Evolutionary conservation across 2,888 invertebrate genomes (phyloP).

Genomic region (Agriotes lineatus): DNA sequence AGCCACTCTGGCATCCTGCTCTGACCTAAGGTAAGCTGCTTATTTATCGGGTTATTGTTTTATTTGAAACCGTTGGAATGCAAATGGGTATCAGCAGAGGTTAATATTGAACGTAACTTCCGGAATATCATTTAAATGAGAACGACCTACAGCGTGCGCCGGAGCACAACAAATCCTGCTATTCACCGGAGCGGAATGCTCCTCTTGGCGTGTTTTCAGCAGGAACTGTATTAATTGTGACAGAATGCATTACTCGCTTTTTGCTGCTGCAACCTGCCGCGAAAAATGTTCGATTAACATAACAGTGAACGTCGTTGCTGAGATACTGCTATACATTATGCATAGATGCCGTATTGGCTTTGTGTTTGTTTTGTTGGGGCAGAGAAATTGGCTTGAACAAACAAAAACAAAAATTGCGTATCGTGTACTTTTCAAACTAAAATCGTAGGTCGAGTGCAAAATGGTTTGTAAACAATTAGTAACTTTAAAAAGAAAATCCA

Average conservation of each 20-base stretch:
- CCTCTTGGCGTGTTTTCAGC: background rate
- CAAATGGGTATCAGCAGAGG: slow-evolving; percentile 36
- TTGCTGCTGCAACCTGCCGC: background rate
- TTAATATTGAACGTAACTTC: slow-evolving; percentile 38
- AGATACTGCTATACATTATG: too few relatives aligned
- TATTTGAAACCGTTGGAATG: slow-evolving; percentile 40
- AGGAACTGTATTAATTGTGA: slow-evolving; percentile 20
- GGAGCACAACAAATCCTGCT: slow-evolving; percentile 22
- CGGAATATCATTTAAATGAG: slow-evolving; percentile 41
- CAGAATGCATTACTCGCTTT: slow-evolving; percentile 3
- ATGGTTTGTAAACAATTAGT: too few relatives aligned
- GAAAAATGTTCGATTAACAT: too few relatives aligned
- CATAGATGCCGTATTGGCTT: too few relatives aligned
- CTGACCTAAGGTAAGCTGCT: slow-evolving; percentile 52
- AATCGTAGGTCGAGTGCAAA: too few relatives aligned
- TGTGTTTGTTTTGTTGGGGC: too few relatives aligned
- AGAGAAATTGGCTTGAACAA: too few relatives aligned
- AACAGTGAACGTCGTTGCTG: too few relatives aligned
- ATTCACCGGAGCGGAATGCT: slow-evolving; percentile 22
- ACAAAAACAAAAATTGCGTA: too few relatives aligned
- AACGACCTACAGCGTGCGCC: slow-evolving; percentile 32
- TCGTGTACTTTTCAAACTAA: too few relatives aligned
- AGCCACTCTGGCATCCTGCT: slow-evolving; percentile 47
- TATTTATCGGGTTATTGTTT: slow-evolving; percentile 39
- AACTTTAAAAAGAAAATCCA: too few relatives aligned